phyloP scores from a whole-genome alignment of 2,888 invertebrate genomes.

The Caenorhabditis virilis region DNA sequence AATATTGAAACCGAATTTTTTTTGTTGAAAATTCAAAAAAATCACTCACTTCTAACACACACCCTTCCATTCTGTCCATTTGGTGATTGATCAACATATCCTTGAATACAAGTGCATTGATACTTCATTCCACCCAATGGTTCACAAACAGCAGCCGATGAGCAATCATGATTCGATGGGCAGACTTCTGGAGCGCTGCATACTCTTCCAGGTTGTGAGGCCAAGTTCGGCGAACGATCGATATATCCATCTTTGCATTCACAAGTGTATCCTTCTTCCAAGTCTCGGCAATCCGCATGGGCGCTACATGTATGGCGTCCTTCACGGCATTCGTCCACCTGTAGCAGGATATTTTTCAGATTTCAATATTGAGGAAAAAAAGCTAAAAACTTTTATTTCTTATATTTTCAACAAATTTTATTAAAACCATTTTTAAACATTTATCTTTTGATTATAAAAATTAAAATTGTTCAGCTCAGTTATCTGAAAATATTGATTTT shows the following conservation, averaged over 20 bases:
- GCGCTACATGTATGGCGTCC: constrained; percentile 64
- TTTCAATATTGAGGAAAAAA: no score
- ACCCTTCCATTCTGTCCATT: constrained; percentile 57
- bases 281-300: constrained; percentile 67
- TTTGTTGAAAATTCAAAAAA: no score
- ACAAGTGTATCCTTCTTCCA: constrained; percentile 68
- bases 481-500: no score
- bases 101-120: constrained; percentile 67
- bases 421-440: no score
- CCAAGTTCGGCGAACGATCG: constrained; percentile 67
- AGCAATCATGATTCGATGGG: constrained; percentile 67
- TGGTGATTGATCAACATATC: constrained; percentile 65
- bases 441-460: no score
- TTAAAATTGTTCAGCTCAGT: no score
- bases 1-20: no score
- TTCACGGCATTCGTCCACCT: constrained; percentile 63
- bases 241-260: constrained; percentile 68
- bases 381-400: no score
- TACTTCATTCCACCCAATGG: constrained; percentile 67
- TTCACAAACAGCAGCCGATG: constrained; percentile 67
- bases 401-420: no score
- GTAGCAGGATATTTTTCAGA: no score
- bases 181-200: constrained; percentile 67
- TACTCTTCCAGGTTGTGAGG: constrained; percentile 65
- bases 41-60: constrained; percentile 65